Percentiles rank a stretch among this genome's conserved stretches.
phyloP scores from a whole-genome alignment of 2,797 vertebrate genomes.

The Stomatorhinus walkeri region DNA sequence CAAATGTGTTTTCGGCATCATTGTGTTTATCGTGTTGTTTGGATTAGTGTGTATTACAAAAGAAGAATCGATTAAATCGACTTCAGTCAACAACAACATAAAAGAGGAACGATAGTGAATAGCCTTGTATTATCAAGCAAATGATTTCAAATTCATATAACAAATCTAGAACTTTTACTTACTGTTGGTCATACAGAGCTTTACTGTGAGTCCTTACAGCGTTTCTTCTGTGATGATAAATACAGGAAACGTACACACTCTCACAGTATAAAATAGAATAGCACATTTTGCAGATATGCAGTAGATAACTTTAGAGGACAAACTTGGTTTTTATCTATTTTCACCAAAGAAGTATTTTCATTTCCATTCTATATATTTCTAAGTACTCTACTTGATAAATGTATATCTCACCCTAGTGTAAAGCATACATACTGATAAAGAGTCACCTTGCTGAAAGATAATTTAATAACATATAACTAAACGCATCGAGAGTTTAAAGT shows the following conservation, averaged over 20 bases:
- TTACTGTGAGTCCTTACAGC: not conserved
- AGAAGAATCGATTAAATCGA: not conserved
- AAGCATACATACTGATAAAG: not conserved
- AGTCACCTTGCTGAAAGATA: slow-evolving; percentile 1
- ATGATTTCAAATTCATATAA: not conserved
- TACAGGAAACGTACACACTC: not conserved
- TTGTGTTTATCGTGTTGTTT: not conserved
- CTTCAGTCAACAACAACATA: not conserved
- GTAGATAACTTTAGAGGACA: not conserved
- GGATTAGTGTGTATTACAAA: not conserved
- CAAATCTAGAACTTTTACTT: not conserved
- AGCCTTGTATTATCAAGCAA: not conserved
- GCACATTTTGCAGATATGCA: not conserved
- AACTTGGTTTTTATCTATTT: not conserved
- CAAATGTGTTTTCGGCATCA: not conserved
- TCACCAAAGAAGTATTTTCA: not conserved
- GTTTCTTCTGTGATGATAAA: not conserved
- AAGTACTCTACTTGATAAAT: not conserved
- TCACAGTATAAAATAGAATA: not conserved
- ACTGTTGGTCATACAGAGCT: not conserved
- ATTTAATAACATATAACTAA: not conserved
- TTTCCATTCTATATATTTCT: not conserved
- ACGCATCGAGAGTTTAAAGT: not conserved
- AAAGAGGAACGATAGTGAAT: not conserved
- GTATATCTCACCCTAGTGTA: not conserved